Evolutionary conservation across 2,888 invertebrate species (phyloP).

Genomic region (Acanthopleura granulata): DNA sequence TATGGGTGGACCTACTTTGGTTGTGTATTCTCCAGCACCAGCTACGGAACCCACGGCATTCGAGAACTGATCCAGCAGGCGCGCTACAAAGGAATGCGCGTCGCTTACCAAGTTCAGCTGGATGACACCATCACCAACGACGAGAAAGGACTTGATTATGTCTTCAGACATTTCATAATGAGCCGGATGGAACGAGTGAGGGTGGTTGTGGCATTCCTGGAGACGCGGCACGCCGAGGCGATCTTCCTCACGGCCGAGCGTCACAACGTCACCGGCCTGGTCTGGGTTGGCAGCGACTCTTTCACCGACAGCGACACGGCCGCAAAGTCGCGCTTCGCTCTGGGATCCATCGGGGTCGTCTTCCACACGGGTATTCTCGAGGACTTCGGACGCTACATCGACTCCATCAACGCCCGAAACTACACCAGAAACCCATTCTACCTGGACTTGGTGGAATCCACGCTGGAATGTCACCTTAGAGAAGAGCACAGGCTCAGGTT

Average conservation of each 20-base stretch:
- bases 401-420: slow-evolving; percentile 5
- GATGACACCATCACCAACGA: not conserved
- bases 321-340: not conserved
- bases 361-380: slow-evolving; percentile 5
- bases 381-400: not conserved
- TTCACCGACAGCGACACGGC: slow-evolving; percentile 14
- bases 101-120: not conserved
- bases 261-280: not conserved
- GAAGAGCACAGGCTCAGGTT: not conserved
- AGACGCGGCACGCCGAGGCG: not conserved
- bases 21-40: not conserved
- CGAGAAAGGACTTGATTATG: slow-evolving; percentile 4
- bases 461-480: not conserved
- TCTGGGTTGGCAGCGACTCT: slow-evolving; percentile 9
- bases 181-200: not conserved
- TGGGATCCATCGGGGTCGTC: slow-evolving; percentile 5
- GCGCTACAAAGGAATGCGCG: not conserved
- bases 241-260: not conserved
- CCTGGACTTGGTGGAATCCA: not conserved
- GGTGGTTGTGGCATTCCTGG: slow-evolving; percentile 8
- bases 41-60: not conserved
- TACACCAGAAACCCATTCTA: not conserved
- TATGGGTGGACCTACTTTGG: slow-evolving; percentile 14
- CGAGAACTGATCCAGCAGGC: not conserved
- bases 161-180: not conserved